A percentile compares a stretch with the other conserved stretches of the same genome.
Conservation (phyloP, 2,888 invertebrate species). For the Enchytraeus crypticus region DNA sequence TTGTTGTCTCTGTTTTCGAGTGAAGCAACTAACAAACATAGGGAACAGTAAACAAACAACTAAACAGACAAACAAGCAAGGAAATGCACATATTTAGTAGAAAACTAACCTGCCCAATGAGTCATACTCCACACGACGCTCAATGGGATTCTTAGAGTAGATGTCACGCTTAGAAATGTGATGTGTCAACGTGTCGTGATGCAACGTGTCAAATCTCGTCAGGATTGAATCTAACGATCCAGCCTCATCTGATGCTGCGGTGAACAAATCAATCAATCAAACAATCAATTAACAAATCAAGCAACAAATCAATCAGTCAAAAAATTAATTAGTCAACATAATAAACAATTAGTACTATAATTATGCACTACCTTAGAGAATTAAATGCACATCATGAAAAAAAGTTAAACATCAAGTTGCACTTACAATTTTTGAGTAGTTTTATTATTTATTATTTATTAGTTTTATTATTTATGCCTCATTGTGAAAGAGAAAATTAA, state of each 20-base stretch:
- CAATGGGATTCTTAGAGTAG: not conserved
- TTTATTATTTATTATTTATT: too few relatives aligned
- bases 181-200: slow-evolving; percentile 2
- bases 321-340: not conserved
- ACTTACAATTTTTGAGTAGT: too few relatives aligned
- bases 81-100: not conserved
- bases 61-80: not conserved
- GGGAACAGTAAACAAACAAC: too few relatives aligned
- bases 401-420: too few relatives aligned
- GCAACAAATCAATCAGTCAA: not conserved
- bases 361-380: too few relatives aligned
- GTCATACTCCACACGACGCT: slow-evolving; percentile 3
- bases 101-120: slow-evolving; percentile 11
- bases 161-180: slow-evolving; percentile 7
- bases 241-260: not conserved
- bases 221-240: slow-evolving; percentile 1
- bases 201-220: slow-evolving; percentile 3
- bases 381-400: too few relatives aligned
- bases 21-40: too few relatives aligned
- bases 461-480: too few relatives aligned
- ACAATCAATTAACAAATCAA: not conserved
- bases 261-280: too few relatives aligned
- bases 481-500: too few relatives aligned
- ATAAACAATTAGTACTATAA: not conserved
- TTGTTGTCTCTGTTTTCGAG: too few relatives aligned